Conservation (phyloP, 2,113 vertebrate species). For the Gavialis gangeticus region DNA sequence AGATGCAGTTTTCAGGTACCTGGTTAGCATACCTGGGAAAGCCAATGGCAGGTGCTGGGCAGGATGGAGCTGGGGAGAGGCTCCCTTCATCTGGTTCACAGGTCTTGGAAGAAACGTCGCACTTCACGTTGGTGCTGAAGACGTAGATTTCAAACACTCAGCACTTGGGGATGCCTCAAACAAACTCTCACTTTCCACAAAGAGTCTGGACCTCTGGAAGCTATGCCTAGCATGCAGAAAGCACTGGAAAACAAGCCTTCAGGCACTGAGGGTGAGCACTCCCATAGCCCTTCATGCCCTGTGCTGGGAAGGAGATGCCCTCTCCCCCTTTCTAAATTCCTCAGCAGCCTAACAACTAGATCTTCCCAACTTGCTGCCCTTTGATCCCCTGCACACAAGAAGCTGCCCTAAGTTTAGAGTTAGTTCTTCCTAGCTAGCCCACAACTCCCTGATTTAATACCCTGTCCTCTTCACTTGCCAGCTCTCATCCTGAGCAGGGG, state of each 20-base stretch:
- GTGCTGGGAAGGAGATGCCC: neutral
- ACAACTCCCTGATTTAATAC: neutral
- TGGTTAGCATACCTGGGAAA: accelerated
- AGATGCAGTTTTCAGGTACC: neutral
- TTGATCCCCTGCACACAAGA: neutral
- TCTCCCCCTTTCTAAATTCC: neutral
- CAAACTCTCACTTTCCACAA: neutral
- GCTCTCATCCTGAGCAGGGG: neutral
- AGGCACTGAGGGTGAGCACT: neutral
- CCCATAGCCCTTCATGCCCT: neutral
- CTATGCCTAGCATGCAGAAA: neutral
- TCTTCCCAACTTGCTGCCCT: accelerated
- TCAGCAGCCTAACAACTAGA: neutral
- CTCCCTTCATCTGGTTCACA: accelerated
- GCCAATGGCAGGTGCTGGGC: accelerated
- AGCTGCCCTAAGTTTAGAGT: neutral
- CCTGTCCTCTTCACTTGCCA: neutral
- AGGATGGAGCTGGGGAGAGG: neutral
- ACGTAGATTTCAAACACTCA: neutral
- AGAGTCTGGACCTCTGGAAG: neutral
- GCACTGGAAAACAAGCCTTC: neutral
- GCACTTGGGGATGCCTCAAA: neutral
- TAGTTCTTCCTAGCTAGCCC: neutral
- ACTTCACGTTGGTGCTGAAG: neutral
- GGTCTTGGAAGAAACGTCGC: neutral